Evolutionary conservation across 2,888 invertebrate genomes (phyloP).

Genomic region (Acronicta psi): DNA sequence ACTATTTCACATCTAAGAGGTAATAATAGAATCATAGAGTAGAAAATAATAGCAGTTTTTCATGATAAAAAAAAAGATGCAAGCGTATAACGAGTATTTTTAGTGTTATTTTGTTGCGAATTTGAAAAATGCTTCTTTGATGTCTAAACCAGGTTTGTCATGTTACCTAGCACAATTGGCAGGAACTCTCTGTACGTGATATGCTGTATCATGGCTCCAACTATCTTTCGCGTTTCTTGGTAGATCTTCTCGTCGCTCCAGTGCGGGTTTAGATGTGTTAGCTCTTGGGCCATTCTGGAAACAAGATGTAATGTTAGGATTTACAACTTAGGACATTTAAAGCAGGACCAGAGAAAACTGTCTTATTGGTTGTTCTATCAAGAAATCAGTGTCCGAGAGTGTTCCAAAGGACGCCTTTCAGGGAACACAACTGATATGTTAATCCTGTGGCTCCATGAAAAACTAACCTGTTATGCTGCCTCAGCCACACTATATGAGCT

Average conservation of each 20-base stretch:
- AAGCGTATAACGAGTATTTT: too few species aligned
- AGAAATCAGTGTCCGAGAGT: too few species aligned
- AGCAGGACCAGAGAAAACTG: not conserved
- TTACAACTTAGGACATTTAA: too few species aligned
- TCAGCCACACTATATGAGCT: slow-evolving; percentile 92
- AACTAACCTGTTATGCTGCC: slow-evolving; percentile 91
- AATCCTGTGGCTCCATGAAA: not conserved
- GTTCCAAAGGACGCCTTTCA: too few species aligned
- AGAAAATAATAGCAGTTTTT: too few species aligned
- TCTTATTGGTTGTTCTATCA: not conserved
- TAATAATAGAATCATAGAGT: too few species aligned
- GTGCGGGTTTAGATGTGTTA: slow-evolving; percentile 93
- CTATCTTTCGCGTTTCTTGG: slow-evolving; percentile 94
- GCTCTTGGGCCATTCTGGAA: slow-evolving; percentile 91
- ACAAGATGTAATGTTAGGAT: not conserved
- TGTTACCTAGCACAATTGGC: slow-evolving; percentile 92
- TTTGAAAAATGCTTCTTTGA: too few species aligned
- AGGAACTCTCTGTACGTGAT: slow-evolving; percentile 95
- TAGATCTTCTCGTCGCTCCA: slow-evolving; percentile 97
- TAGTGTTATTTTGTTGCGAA: too few species aligned
- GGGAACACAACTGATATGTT: too few species aligned
- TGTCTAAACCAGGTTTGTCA: too few species aligned
- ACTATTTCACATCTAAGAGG: too few species aligned
- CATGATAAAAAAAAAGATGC: too few species aligned
- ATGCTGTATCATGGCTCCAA: slow-evolving; percentile 95